Conservation (phyloP, 1,140 invertebrate species). For the Rhyzopertha dominica region DNA sequence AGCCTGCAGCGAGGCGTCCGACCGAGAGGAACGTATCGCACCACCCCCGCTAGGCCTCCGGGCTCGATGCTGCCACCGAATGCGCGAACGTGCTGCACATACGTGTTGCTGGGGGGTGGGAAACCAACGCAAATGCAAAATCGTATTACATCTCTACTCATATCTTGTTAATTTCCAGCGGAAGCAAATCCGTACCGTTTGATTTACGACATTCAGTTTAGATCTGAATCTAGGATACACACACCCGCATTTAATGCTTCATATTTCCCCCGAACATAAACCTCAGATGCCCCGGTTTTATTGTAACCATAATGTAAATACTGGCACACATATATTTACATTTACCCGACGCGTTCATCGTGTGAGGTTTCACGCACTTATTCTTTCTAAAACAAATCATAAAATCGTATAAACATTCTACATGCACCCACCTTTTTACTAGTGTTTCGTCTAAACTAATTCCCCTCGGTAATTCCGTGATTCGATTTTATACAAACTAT, state of each 20-base stretch:
- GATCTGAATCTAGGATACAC: background rate
- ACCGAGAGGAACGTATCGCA: slow-evolving; percentile 26
- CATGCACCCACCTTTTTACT: slow-evolving; percentile 31
- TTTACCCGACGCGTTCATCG: slow-evolving; percentile 31
- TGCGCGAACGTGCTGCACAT: background rate
- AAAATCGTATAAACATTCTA: slow-evolving; percentile 40
- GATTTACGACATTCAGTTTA: background rate
- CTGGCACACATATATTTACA: slow-evolving; percentile 31
- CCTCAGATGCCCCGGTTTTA: slow-evolving; percentile 25
- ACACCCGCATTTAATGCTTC: slow-evolving; percentile 1
- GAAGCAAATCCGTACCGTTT: background rate
- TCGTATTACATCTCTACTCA: slow-evolving; percentile 6
- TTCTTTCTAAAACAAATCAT: slow-evolving; percentile 43
- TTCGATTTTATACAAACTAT: too few species aligned
- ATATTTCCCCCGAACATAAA: background rate
- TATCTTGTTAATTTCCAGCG: slow-evolving; percentile 4
- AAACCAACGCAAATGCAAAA: slow-evolving; percentile 4
- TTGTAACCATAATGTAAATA: slow-evolving; percentile 29
- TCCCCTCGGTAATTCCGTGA: too few species aligned
- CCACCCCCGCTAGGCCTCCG: slow-evolving; percentile 9
- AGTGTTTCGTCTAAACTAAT: slow-evolving; percentile 27
- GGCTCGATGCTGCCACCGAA: slow-evolving; percentile 1
- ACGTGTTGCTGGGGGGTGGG: background rate
- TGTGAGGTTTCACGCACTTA: slow-evolving; percentile 44
- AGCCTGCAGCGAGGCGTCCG: slow-evolving; percentile 28